Evolutionary conservation across 2,888 invertebrate species (phyloP), one percentile per base, ranked within the genome.

Genomic region (Sylvicola cinctus): DNA sequence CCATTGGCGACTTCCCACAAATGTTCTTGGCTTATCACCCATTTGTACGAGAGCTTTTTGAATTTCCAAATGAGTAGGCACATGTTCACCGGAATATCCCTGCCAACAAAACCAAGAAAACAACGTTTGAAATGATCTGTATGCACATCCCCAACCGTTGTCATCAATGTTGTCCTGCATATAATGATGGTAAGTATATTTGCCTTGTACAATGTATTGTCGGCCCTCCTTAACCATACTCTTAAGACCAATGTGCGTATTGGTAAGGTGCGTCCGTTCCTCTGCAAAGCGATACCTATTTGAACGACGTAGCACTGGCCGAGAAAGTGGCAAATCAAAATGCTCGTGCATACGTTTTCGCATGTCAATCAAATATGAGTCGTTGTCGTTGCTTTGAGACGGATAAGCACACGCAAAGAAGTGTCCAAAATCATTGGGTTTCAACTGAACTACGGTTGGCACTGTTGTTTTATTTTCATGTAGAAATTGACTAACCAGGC

Each of bases 91-190:
- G 2, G 77, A 77, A 50, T 80, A 88, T 4, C 87, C 88, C 59
- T 91, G 88, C 46, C 73, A 65, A 67, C 70, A 68, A 51, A 85
- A 91, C 98, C 98, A 99, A 0, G 95, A 95, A 42, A 84, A 73
- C 41, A 98, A 68, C 0, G 96, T 95, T 61, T 98, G 98, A 48
- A 98, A 64, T 1, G 95, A 95, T 39, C 98, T 70, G 52, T 98
- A 98, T 0, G 98, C 98, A 62, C 98, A 98, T 4, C 98, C 98
- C 98, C 98, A 98, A n/a, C 91, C 91, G 53, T 81, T 78, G 49
- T 98, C 98, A 55, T 95, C 80, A 52, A 88, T 74, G 43, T 72
- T 68, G 49, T 95, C 81, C 55, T 95, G 93, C 74, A 88, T 79
- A 55, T 99, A 99, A 56, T 99, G 98, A 52, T 90, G 80, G 58